Conservation (phyloP, 2,113 vertebrate species). For the Chloropsis cyanopogon region DNA sequence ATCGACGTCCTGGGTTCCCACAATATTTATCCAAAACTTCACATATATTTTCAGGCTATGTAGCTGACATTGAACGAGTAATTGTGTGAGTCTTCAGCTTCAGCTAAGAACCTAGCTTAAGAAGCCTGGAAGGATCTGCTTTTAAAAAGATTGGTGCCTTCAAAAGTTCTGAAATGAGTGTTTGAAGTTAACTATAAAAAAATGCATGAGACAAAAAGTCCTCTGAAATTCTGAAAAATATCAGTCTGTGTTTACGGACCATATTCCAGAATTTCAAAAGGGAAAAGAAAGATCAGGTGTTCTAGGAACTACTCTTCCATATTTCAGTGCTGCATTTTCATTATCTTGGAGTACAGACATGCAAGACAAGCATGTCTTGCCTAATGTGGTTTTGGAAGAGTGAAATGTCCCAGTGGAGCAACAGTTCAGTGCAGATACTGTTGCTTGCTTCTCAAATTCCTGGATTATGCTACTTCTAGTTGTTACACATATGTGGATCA, state of each 20-base stretch:
- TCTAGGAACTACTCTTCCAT: not conserved
- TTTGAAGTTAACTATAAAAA: not conserved
- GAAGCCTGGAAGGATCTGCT: not conserved
- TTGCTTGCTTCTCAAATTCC: constrained; percentile 1
- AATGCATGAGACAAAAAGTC: not conserved
- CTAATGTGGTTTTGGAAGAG: constrained; percentile 16
- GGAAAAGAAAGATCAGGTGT: not conserved
- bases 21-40: not conserved
- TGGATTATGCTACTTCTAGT: constrained; percentile 21
- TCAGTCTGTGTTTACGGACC: not conserved
- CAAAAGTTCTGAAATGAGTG: not conserved
- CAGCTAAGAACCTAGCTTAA: not conserved
- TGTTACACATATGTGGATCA: constrained; percentile 31
- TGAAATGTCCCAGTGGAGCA: not conserved
- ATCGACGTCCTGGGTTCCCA: no score
- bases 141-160: not conserved
- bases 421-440: not conserved
- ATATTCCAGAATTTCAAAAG: not conserved
- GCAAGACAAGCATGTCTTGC: not conserved
- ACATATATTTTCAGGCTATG: not conserved
- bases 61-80: not conserved
- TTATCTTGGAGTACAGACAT: constrained; percentile 33
- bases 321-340: not conserved
- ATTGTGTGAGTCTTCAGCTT: not conserved
- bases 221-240: not conserved